Evolutionary conservation across 1,140 invertebrate genomes (phyloP), one percentile per base, ranked within the genome.

Genomic region (Drosophila grimshawi): DNA sequence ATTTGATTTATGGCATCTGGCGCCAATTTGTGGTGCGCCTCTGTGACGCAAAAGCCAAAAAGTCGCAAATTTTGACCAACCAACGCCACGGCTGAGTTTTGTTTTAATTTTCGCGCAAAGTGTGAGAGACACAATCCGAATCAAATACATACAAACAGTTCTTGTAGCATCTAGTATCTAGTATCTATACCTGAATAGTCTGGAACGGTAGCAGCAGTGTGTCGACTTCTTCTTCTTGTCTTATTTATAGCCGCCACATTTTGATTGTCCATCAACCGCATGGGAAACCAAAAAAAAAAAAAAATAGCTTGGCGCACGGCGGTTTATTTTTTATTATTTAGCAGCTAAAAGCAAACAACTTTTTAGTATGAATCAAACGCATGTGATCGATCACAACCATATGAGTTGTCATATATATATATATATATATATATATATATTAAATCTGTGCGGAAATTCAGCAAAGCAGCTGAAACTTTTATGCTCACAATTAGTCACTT

Each of bases 1-100:
- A 62, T 69, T 69, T 68, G 66, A 68, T 68, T 68, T 61, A 68
- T 68, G 51, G 41, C 65, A 27, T 7, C 19, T 29, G 45, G 33
- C 53, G 53, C 33, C 48, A 37, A 53, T 68, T 68, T 61, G 32
- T 32, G 56, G 56, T 43, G 41, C 30, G 30, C 11, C 52, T 43
- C 37, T 37, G 46, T 68, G 66, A 68, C 66, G 66, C 48, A 61
- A 61, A 60, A 60, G 30, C 32, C n/a, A 30, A 11, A 30, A 7
- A 60, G n/a, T 7, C 43, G n/a, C 41, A 57, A 57, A 3, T 30
- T 41, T 56, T 41, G 27, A 29, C 35, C 10, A 39, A 56, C 19
- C 19, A 19, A 1, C 19, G 19, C 19, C 19, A 19, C 35, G 1
- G 4, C 41, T 41, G 4, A 56, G 10, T 35, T 35, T 41, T 29